A percentile compares a stretch with the other conserved stretches of the same genome.
Conservation (phyloP, 2,797 vertebrate species). For the Furcifer pardalis region DNA sequence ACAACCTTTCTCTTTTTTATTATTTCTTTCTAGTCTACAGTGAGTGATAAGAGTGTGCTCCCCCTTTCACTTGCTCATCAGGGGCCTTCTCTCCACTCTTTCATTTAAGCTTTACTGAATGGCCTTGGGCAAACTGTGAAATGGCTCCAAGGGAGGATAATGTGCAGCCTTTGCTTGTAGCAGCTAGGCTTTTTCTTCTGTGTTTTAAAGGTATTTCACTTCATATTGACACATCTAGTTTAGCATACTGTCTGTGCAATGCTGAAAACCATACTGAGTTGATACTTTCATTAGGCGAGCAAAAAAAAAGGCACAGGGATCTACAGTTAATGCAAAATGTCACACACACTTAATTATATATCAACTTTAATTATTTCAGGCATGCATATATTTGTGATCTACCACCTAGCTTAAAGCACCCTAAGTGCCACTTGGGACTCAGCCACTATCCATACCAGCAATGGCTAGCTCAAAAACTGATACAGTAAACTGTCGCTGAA, state of each 20-base stretch:
- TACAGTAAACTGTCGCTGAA: no score
- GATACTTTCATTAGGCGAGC: no score
- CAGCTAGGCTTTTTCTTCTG: neutral
- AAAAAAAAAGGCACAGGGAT: no score
- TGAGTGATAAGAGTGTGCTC: neutral
- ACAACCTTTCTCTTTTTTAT: neutral
- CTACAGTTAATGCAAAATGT: neutral
- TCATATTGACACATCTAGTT: neutral
- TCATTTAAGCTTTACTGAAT: neutral
- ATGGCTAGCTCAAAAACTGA: no score
- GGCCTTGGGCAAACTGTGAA: neutral
- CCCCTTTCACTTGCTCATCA: no score
- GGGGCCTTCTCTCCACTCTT: neutral
- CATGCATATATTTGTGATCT: neutral
- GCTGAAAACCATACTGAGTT: no score
- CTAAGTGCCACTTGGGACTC: no score
- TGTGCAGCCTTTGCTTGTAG: conserved; percentile 19
- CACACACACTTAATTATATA: neutral
- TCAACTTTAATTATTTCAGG: neutral
- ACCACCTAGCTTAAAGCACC: neutral
- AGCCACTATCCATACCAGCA: no score
- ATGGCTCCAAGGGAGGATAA: neutral
- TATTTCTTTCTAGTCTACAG: neutral
- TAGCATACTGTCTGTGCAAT: neutral
- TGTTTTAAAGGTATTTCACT: conserved; percentile 21